Evolutionary conservation across 2,113 vertebrate genomes (phyloP).

Genomic region (Melanerpes formicivorus): DNA sequence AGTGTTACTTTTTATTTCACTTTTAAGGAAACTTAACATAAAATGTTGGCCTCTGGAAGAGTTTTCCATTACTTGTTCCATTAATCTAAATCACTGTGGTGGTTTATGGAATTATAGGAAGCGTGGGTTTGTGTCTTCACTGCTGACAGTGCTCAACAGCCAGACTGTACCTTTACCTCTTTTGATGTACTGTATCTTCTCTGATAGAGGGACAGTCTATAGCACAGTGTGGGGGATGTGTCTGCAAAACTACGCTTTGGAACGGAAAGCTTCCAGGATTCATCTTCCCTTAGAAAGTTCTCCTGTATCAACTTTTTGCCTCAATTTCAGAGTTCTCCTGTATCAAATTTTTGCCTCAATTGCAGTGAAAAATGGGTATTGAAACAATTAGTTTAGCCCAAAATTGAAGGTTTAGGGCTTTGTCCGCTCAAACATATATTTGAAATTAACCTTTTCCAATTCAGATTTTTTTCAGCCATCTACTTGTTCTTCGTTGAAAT

Average conservation of each 20-base stretch:
- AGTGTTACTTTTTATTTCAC: neutral
- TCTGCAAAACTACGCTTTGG: neutral
- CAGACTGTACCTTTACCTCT: neutral
- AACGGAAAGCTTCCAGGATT: neutral
- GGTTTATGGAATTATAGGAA: neutral
- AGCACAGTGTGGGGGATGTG: neutral
- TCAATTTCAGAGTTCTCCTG: neutral
- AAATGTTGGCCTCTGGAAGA: neutral
- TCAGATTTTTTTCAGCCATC: neutral
- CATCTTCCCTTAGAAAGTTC: neutral
- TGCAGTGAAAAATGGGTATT: neutral
- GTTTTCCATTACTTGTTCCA: neutral
- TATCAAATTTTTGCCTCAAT: neutral
- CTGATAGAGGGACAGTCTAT: neutral
- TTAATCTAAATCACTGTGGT: neutral
- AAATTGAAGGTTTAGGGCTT: neutral
- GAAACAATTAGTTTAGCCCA: neutral
- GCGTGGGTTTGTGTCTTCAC: accelerated
- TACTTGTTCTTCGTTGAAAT: neutral
- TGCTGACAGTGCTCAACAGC: neutral
- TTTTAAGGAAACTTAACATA: neutral
- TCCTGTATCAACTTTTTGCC: neutral
- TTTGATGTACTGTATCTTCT: accelerated
- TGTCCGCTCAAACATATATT: neutral
- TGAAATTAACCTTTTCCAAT: neutral